A percentile compares a stretch with the other conserved stretches of the same genome.
Evolutionary conservation across 2,888 invertebrate species (phyloP).

Genomic region (Heliconius cydno): DNA sequence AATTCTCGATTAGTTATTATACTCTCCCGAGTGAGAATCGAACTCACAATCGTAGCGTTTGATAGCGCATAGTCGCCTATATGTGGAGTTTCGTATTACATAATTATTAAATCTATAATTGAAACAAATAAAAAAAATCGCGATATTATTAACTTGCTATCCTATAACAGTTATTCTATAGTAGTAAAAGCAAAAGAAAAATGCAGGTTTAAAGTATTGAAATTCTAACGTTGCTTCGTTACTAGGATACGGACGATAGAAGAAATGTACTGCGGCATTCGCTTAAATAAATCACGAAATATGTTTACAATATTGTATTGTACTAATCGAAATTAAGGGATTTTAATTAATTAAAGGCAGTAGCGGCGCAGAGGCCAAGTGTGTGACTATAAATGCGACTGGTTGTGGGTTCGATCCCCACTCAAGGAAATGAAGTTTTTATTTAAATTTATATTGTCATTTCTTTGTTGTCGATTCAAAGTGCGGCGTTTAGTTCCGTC

Average conservation of each 20-base stretch:
- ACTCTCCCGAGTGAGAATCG: too few species aligned
- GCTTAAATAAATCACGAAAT: conserved; percentile 65
- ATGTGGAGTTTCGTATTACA: too few species aligned
- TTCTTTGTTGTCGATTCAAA: too few species aligned
- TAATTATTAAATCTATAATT: not conserved
- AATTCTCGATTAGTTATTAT: too few species aligned
- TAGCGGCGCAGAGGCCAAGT: too few species aligned
- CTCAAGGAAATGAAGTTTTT: too few species aligned
- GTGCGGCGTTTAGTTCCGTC: too few species aligned
- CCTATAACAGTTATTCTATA: not conserved
- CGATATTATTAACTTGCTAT: not conserved
- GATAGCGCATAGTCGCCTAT: too few species aligned
- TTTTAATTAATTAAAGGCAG: not conserved
- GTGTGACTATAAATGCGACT: too few species aligned
- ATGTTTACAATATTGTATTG: conserved; percentile 48
- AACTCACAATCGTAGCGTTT: not conserved
- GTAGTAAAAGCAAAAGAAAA: not conserved
- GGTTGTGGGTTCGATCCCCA: too few species aligned
- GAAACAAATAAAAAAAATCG: not conserved
- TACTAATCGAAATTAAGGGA: conserved; percentile 35
- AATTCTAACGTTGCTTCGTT: conserved; percentile 68
- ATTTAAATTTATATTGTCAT: too few species aligned
- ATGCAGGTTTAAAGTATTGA: conserved; percentile 67
- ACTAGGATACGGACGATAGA: conserved; percentile 69
- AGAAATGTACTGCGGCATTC: conserved; percentile 48